Conservation (phyloP, 2,797 vertebrate species). For the Acanthopagrus latus region DNA sequence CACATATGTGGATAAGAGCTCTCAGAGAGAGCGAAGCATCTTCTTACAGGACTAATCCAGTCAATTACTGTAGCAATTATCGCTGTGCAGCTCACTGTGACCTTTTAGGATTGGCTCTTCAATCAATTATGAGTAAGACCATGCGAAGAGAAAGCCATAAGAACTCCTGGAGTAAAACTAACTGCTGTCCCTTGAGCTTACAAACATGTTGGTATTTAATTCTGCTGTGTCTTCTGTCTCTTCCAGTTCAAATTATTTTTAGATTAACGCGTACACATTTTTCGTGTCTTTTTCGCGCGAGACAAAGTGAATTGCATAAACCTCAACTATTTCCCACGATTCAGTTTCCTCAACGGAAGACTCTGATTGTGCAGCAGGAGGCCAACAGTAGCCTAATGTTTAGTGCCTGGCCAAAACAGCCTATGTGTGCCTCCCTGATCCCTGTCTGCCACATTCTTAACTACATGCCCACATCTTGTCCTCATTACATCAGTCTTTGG, state of each 20-base stretch:
- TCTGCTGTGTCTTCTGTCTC: neutral
- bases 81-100: constrained; percentile 42
- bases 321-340: constrained; percentile 23
- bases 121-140: constrained; percentile 39
- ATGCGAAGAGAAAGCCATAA: constrained; percentile 30
- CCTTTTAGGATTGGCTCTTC: constrained; percentile 43
- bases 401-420: constrained; percentile 41
- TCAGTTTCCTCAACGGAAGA: constrained; percentile 26
- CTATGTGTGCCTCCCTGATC: constrained; percentile 47
- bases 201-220: constrained; percentile 8
- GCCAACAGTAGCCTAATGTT: constrained; percentile 67
- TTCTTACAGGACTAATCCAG: constrained; percentile 37
- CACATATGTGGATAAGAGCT: constrained; percentile 50
- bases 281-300: neutral
- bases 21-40: constrained; percentile 46
- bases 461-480: constrained; percentile 75
- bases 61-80: constrained; percentile 43
- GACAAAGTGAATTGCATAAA: constrained; percentile 11
- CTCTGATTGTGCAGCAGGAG: constrained; percentile 38
- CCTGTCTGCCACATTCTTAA: constrained; percentile 54
- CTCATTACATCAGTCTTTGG: constrained; percentile 72
- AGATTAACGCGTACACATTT: neutral
- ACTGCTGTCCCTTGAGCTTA: constrained; percentile 1
- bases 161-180: constrained; percentile 16
- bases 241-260: constrained; percentile 3